Evolutionary conservation across 2,888 invertebrate genomes (phyloP).

Genomic region (Chrysina gloriosa): DNA sequence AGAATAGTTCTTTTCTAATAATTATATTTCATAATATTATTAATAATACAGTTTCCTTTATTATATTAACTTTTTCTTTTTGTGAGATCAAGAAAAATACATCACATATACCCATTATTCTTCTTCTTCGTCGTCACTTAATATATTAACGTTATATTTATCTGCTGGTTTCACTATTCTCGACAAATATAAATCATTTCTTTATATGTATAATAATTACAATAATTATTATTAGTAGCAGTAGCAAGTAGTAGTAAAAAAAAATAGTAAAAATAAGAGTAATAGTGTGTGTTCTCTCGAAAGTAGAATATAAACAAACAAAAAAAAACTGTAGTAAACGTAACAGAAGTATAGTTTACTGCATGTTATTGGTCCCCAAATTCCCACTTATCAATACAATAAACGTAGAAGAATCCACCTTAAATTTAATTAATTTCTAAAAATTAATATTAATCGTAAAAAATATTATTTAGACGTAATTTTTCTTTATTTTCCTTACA

Average conservation of each 20-base stretch:
- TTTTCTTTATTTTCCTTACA: too few species aligned
- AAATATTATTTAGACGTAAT: slow-evolving; percentile 10
- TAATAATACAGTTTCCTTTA: slow-evolving; percentile 33
- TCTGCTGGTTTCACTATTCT: slow-evolving; percentile 18
- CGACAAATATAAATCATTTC: slow-evolving; percentile 21
- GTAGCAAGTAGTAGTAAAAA: slow-evolving; percentile 1
- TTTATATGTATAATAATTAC: slow-evolving; percentile 3
- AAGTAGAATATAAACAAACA: background rate
- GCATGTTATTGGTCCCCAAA: slow-evolving; percentile 38
- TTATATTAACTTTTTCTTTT: slow-evolving; percentile 32
- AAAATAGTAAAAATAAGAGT: slow-evolving; percentile 5
- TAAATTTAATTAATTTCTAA: slow-evolving; percentile 24
- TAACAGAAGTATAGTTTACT: slow-evolving; percentile 26
- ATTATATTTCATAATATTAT: slow-evolving; percentile 13
- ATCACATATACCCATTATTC: slow-evolving; percentile 32
- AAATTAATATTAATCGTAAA: slow-evolving; percentile 27
- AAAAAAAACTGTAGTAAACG: slow-evolving; percentile 1
- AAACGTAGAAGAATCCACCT: slow-evolving; percentile 20
- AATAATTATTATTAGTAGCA: background rate
- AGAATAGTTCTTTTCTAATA: slow-evolving; percentile 7
- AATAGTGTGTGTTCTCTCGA: slow-evolving; percentile 1
- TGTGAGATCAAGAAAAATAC: slow-evolving; percentile 31
- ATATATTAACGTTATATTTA: slow-evolving; percentile 26
- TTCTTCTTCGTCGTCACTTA: too few species aligned
- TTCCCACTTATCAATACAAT: slow-evolving; percentile 47